phyloP scores from a whole-genome alignment of 1,140 invertebrate genomes.

The Megathymus violae region DNA sequence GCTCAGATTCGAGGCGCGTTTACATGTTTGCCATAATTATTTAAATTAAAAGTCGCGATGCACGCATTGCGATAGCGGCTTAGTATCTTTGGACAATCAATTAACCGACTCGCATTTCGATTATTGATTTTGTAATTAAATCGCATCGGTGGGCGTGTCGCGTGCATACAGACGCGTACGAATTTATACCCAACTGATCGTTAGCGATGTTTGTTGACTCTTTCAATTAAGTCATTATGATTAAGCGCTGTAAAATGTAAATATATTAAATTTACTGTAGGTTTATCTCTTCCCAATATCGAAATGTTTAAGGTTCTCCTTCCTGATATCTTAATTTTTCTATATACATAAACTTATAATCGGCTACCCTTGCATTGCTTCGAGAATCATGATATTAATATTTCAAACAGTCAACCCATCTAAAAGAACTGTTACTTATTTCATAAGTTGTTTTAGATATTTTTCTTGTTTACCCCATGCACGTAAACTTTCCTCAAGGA shows the following conservation, averaged over 20 bases:
- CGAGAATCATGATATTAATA: too few relatives aligned
- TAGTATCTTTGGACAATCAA: constrained; percentile 67
- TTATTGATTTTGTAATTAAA: constrained; percentile 81
- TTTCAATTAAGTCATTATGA: constrained; percentile 46
- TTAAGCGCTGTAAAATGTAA: constrained; percentile 24
- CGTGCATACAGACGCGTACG: constrained; percentile 38
- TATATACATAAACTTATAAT: too few relatives aligned
- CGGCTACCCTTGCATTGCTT: too few relatives aligned
- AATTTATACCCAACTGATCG: constrained; percentile 50
- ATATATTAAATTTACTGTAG: too few relatives aligned
- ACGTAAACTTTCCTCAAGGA: too few relatives aligned
- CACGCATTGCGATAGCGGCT: constrained; percentile 53
- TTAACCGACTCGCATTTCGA: constrained; percentile 66
- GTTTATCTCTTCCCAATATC: too few relatives aligned
- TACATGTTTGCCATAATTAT: constrained; percentile 41
- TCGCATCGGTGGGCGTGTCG: constrained; percentile 55
- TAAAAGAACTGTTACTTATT: too few relatives aligned
- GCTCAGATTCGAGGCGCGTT: constrained; percentile 20
- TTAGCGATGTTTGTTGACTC: constrained; percentile 52
- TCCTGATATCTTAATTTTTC: too few relatives aligned
- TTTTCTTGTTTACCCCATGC: too few relatives aligned
- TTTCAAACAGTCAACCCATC: too few relatives aligned
- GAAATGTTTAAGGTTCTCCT: too few relatives aligned
- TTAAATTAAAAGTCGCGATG: constrained; percentile 49
- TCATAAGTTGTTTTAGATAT: too few relatives aligned